These are phyloP conservation scores for Phalacrocorax brasilianus DNA, from an alignment of 2,113 vertebrate genomes.

Conservation along the genomic window DNA sequence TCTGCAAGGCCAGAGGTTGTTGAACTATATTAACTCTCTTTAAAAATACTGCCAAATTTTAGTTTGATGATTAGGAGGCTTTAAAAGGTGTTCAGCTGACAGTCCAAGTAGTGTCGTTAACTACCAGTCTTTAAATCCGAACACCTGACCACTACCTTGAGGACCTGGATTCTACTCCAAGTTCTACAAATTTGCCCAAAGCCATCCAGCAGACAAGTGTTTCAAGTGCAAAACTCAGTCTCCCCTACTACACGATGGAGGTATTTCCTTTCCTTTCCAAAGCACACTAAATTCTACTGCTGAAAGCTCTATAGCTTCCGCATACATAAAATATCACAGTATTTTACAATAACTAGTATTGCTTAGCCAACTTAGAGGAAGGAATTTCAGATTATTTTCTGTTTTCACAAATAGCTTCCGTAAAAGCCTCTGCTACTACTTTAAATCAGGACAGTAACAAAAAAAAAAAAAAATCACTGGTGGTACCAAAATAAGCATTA, in stretches of 20 bases:
- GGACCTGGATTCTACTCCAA: background rate
- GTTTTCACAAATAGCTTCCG: background rate
- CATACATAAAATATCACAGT: background rate
- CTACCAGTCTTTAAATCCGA: background rate
- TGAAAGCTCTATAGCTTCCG: background rate
- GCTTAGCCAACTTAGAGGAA: background rate
- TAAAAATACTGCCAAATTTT: background rate
- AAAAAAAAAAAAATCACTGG: background rate
- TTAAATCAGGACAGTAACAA: background rate
- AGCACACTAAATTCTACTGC: background rate
- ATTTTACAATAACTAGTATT: background rate
- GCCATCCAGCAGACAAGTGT: background rate
- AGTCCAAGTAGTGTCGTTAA: background rate
- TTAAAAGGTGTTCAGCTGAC: background rate
- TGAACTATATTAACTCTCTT: background rate
- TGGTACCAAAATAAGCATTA: background rate
- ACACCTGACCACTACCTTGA: background rate
- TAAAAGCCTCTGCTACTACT: background rate
- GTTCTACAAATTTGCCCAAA: background rate
- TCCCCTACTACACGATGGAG: background rate
- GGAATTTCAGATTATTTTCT: background rate
- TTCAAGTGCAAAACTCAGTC: background rate
- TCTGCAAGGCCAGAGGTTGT: background rate
- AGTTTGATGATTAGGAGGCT: background rate
- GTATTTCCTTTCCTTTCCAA: background rate